Evolutionary conservation across 2,113 vertebrate genomes (phyloP), one percentile per base, ranked within the genome.

Genomic region (Malurus melanocephalus): DNA sequence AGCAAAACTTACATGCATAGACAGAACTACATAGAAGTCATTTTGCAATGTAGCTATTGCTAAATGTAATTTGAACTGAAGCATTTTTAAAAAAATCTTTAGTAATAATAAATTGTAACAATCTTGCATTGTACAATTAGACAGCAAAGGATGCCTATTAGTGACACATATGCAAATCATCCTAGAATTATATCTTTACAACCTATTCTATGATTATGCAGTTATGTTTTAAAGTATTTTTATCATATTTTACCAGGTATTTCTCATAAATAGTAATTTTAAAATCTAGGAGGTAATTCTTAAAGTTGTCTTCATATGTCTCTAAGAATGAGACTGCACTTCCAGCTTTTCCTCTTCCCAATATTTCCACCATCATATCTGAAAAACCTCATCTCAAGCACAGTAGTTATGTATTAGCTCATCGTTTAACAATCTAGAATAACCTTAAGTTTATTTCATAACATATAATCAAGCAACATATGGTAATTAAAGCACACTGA

Each of bases 401-500:
- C 71, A 94, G 93, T 84, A 83, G 84, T 85, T 74, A 84, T 16
- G 84, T 85, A 95, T 92, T 87, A 95, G 90, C 68, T 95, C 71
- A 92, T 45, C 12, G 9, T 93, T 94, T 94, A 96, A 95, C 90
- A 95, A 95, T 90, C 93, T 95, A 95, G 69, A 88, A 86, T 97
- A 97, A 97, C 96, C 93, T 97, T 97, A 98, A 94, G 90, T 97
- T 97, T 97, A 97, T 94, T 95, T 96, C 96, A 94, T 97, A 98
- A 97, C 97, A 97, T 98, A 98, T 98, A 99, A 98, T 98, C 98
- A 98, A 97, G 97, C 94, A 97, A 97, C 96, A 98, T 97, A 96
- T 3, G n/a, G 52, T 93, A 97, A 97, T 88, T 97, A 96, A 97
- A 97, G 94, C 93, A 96, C 49, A 96, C 71, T 76, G 93, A 97